Percentiles rank a stretch among this genome's conserved stretches.
phyloP scores from a whole-genome alignment of 2,113 vertebrate genomes.

The Laticauda colubrina region DNA sequence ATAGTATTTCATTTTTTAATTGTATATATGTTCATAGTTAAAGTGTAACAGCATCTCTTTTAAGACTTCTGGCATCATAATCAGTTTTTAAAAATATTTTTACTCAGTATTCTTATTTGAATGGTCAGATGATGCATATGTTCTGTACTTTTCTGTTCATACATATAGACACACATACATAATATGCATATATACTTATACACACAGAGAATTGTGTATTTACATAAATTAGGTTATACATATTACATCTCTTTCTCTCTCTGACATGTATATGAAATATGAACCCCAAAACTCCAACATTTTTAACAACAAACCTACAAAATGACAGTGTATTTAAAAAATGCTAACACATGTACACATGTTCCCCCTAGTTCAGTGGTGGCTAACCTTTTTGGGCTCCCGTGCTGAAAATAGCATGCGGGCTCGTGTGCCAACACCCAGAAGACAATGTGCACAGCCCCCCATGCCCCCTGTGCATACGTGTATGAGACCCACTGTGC shows the following conservation, averaged over 20 bases:
- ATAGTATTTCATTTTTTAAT: background rate
- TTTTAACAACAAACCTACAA: too few species aligned
- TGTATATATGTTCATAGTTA: background rate
- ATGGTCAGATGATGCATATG: background rate
- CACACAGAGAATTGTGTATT: background rate
- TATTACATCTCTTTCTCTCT: background rate
- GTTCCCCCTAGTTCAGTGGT: too few species aligned
- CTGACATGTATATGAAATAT: background rate
- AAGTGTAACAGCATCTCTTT: background rate
- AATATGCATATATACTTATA: background rate
- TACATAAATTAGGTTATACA: background rate
- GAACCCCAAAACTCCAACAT: too few species aligned
- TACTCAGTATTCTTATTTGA: constrained; percentile 17
- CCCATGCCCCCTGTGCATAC: too few species aligned
- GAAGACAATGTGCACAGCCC: too few species aligned
- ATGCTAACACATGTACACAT: too few species aligned
- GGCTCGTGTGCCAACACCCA: too few species aligned
- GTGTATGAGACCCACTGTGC: too few species aligned
- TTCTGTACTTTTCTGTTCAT: background rate
- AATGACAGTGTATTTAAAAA: too few species aligned
- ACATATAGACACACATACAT: background rate
- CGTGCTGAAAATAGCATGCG: too few species aligned
- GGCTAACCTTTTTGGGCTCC: too few species aligned
- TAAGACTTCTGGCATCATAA: background rate
- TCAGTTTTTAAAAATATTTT: background rate